These are phyloP conservation scores for Dilophus febrilis DNA, from an alignment of 2,888 invertebrate species.

Conservation along the genomic window DNA sequence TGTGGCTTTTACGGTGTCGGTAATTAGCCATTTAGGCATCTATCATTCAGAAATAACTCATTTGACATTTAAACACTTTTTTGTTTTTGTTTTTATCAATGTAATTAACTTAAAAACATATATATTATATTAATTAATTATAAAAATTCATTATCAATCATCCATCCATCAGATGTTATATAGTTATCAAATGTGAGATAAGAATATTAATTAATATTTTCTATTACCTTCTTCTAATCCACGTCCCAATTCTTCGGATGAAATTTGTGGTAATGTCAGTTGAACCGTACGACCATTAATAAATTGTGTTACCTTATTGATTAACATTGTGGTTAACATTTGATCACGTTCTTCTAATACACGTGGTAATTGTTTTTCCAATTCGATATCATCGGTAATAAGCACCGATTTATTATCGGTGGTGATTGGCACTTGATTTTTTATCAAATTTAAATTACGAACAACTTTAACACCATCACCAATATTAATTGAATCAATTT, in stretches of 20 bases:
- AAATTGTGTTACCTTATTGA: constrained; percentile 52
- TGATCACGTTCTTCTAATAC: constrained; percentile 48
- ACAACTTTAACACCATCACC: constrained; percentile 52
- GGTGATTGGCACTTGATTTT: constrained; percentile 22
- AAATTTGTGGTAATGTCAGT: constrained; percentile 55
- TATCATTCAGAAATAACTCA: too few relatives aligned
- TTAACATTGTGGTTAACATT: constrained; percentile 46
- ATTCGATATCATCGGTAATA: constrained; percentile 51
- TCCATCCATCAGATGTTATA: constrained; percentile 5
- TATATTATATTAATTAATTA: too few relatives aligned
- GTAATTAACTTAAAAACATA: too few relatives aligned
- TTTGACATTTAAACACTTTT: too few relatives aligned
- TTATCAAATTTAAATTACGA: constrained; percentile 23
- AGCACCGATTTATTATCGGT: constrained; percentile 27
- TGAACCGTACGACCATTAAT: constrained; percentile 61
- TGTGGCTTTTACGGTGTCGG: too few relatives aligned
- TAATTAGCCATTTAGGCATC: too few relatives aligned
- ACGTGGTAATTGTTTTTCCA: constrained; percentile 51
- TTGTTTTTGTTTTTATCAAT: too few relatives aligned
- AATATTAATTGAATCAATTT: constrained; percentile 46
- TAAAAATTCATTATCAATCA: too few relatives aligned
- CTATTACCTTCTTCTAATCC: constrained; percentile 57
- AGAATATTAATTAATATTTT: not conserved
- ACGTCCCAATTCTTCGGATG: constrained; percentile 46
- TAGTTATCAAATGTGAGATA: constrained; percentile 3